Evolutionary conservation across 2,888 invertebrate genomes (phyloP).

Genomic region (Drosophila peninsularis): DNA sequence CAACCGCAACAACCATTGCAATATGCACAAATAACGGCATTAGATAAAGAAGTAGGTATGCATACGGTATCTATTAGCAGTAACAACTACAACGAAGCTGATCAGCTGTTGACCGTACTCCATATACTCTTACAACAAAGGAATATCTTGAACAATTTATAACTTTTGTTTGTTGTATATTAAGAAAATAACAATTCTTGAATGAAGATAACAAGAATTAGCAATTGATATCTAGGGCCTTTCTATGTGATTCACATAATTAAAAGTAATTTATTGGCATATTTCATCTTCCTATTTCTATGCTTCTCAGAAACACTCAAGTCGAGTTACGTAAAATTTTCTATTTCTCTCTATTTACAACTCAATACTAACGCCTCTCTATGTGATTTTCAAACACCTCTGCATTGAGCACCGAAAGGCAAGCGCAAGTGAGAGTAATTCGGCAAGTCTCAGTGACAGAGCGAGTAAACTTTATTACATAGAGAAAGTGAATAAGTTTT

Average conservation of each 20-base stretch:
- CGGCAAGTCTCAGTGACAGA: neutral
- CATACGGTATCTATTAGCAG: slow-evolving; percentile 61
- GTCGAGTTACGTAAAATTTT: neutral
- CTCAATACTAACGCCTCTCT: neutral
- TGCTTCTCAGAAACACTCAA: too few species aligned
- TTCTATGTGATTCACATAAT: neutral
- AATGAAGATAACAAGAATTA: neutral
- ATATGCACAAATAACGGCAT: slow-evolving; percentile 74
- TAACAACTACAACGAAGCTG: slow-evolving; percentile 16
- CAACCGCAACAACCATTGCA: slow-evolving; percentile 53
- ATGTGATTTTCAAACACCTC: neutral
- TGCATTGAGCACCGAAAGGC: neutral
- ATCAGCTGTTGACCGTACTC: slow-evolving; percentile 22
- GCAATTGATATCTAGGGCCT: neutral
- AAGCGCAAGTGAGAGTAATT: neutral
- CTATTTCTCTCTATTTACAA: neutral
- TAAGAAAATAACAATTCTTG: neutral
- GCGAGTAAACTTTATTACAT: slow-evolving; percentile 1
- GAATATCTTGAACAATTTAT: neutral
- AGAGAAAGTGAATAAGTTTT: slow-evolving; percentile 1
- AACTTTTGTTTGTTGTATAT: neutral
- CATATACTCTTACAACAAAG: slow-evolving; percentile 27
- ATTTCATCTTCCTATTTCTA: too few species aligned
- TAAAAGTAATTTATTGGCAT: neutral
- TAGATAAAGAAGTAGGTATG: slow-evolving; percentile 85